A percentile compares a stretch with the other conserved stretches of the same genome.
Evolutionary conservation across 2,113 vertebrate genomes (phyloP).

Genomic region (Bucco capensis): DNA sequence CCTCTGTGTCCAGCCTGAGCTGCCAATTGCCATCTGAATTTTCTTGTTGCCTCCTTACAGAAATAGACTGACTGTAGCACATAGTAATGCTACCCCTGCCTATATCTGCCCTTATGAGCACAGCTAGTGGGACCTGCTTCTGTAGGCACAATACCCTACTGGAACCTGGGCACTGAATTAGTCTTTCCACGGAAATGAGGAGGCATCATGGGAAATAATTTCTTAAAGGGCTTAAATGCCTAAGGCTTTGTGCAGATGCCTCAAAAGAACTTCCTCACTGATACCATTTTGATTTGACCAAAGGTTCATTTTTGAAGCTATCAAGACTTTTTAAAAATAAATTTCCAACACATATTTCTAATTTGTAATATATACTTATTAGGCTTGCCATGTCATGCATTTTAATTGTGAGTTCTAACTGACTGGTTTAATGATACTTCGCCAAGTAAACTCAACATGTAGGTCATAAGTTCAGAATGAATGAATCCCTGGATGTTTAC

Average conservation of each 20-base stretch:
- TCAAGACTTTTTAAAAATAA: neutral
- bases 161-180: neutral
- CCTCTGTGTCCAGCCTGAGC: neutral
- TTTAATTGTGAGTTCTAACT: conserved; percentile 69
- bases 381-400: neutral
- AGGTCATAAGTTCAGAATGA: conserved; percentile 74
- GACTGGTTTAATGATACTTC: conserved; percentile 70
- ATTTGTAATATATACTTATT: conserved; percentile 14
- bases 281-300: neutral
- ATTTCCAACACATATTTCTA: neutral
- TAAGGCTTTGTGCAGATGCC: neutral
- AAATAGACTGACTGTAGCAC: neutral
- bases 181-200: neutral
- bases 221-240: neutral
- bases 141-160: neutral
- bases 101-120: neutral
- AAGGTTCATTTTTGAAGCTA: neutral
- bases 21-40: neutral
- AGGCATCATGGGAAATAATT: neutral
- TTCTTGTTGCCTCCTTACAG: neutral
- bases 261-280: neutral
- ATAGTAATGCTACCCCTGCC: neutral
- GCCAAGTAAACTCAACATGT: conserved; percentile 69
- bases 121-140: neutral
- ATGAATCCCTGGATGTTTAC: conserved; percentile 79